Evolutionary conservation across 2,113 vertebrate species (phyloP).

Genomic region (Turdus rufiventris): DNA sequence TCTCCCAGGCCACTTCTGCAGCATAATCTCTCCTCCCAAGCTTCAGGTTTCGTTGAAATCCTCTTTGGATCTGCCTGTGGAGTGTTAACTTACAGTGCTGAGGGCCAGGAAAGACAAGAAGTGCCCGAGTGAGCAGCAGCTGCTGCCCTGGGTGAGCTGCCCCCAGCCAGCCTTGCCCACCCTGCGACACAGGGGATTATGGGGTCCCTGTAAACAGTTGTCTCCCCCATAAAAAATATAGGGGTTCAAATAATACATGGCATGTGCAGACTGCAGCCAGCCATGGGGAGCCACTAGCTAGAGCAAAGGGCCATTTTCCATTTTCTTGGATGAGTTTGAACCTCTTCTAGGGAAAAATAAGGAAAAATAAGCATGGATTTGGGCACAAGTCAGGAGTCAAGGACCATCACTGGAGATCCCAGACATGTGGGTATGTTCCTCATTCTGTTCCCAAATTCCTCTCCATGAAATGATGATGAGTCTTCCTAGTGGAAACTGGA

Average conservation of each 20-base stretch:
- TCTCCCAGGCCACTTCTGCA: slow-evolving; percentile 45
- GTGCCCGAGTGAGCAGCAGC: slow-evolving; percentile 28
- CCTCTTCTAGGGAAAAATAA: not conserved
- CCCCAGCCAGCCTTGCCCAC: not conserved
- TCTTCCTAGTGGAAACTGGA: not conserved
- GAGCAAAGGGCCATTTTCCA: not conserved
- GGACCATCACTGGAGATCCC: not conserved
- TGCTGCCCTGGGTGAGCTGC: not conserved
- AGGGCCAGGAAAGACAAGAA: slow-evolving; percentile 62
- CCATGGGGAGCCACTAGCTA: not conserved
- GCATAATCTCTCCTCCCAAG: slow-evolving; percentile 50
- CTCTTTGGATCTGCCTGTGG: slow-evolving; percentile 34
- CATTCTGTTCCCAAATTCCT: not conserved
- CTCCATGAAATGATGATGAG: not conserved
- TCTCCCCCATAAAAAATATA: not conserved
- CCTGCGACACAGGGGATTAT: fast-evolving
- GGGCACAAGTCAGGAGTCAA: not conserved
- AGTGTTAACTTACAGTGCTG: slow-evolving; percentile 49
- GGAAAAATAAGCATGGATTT: not conserved
- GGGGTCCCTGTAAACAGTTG: not conserved
- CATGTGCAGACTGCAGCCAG: not conserved
- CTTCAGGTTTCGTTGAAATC: slow-evolving; percentile 59
- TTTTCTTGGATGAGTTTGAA: not conserved
- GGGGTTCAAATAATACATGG: not conserved
- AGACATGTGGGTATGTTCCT: not conserved